Conservation (phyloP, 1,140 invertebrate species). For the Monochamus saltuarius region DNA sequence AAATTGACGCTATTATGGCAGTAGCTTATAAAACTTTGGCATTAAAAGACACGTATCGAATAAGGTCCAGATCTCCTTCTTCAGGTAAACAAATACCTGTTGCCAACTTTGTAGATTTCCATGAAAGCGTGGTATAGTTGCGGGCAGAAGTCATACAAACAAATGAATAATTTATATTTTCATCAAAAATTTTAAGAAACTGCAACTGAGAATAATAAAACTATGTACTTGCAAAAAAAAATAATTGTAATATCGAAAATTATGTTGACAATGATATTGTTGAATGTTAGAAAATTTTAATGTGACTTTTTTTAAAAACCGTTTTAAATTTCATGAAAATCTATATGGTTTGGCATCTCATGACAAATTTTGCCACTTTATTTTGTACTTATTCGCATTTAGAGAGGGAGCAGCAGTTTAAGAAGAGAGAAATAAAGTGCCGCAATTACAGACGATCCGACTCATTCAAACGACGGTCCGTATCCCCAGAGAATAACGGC, state of each 20-base stretch:
- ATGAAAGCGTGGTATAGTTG: neutral
- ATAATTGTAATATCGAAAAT: neutral
- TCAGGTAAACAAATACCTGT: neutral
- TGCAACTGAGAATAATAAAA: no score
- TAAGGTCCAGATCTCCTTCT: conserved; percentile 2
- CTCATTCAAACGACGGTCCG: conserved; percentile 11
- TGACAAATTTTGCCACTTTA: neutral
- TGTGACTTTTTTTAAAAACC: no score
- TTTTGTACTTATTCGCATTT: conserved; percentile 6
- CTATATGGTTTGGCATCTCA: neutral
- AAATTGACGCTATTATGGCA: conserved; percentile 9
- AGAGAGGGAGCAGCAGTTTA: conserved; percentile 21
- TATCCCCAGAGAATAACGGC: conserved; percentile 11
- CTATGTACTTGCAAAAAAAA: no score
- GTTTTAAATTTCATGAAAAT: no score
- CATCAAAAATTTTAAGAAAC: neutral
- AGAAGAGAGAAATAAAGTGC: conserved; percentile 36
- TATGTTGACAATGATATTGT: neutral
- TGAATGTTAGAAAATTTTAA: neutral
- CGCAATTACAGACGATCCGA: conserved; percentile 36
- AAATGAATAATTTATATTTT: neutral
- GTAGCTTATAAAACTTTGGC: neutral
- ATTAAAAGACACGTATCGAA: neutral
- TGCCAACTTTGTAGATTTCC: neutral
- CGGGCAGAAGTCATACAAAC: neutral